These are phyloP conservation scores for Pseudomyrmex gracilis DNA, from an alignment of 1,140 invertebrate species.

Conservation along the genomic window DNA sequence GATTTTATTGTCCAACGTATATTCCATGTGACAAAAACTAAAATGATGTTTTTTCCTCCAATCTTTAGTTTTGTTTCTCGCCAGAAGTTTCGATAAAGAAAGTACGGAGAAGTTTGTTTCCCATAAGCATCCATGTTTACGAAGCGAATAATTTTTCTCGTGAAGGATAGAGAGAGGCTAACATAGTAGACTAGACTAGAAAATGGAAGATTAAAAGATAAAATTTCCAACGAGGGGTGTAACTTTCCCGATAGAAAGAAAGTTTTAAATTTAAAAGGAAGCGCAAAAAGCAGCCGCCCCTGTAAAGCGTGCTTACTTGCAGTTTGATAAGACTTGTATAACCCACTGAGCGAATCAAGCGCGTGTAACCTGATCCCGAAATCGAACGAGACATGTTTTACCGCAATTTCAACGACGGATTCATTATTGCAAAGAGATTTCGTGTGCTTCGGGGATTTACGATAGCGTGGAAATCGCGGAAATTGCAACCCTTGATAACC, in stretches of 20 bases:
- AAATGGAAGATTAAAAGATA: constrained; percentile 58
- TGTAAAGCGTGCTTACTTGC: constrained; percentile 48
- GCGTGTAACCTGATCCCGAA: constrained; percentile 10
- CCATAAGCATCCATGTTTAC: neutral
- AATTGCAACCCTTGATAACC: constrained; percentile 58
- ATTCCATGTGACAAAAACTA: too few relatives aligned
- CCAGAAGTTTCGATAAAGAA: too few relatives aligned
- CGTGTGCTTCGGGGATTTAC: constrained; percentile 12
- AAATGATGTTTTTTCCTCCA: too few relatives aligned
- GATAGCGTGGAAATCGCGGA: constrained; percentile 44
- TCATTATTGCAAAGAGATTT: constrained; percentile 49
- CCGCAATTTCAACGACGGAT: constrained; percentile 20
- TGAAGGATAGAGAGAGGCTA: constrained; percentile 1
- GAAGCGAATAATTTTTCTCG: constrained; percentile 28
- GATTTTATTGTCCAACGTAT: too few relatives aligned
- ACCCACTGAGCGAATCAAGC: constrained; percentile 36
- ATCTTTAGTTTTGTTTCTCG: too few relatives aligned
- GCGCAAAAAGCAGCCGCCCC: constrained; percentile 27
- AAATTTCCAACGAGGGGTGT: constrained; percentile 41
- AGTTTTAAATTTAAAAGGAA: constrained; percentile 66
- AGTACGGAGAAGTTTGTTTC: neutral
- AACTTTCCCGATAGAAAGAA: constrained; percentile 43
- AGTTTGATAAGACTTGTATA: constrained; percentile 64
- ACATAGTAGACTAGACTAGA: constrained; percentile 24
- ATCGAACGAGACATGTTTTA: constrained; percentile 40